Percentiles rank a stretch among this genome's conserved stretches.
These are phyloP conservation scores for Drosophila birchii DNA, from an alignment of 2,888 invertebrate species.

Conservation along the genomic window DNA sequence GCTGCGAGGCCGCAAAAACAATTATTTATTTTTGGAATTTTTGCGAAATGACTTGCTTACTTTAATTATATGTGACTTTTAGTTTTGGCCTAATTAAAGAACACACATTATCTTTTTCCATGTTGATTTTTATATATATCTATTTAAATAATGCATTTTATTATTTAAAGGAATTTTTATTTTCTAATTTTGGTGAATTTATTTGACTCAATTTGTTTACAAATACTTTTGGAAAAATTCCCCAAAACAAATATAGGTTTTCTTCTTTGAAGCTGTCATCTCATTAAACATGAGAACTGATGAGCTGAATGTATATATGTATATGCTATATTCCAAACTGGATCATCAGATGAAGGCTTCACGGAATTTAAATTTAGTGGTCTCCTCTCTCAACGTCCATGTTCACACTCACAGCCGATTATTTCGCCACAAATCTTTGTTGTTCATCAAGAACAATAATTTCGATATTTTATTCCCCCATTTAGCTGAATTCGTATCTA, in stretches of 20 bases:
- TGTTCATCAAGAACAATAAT: constrained; percentile 51
- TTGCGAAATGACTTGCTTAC: constrained; percentile 19
- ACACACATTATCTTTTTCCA: not conserved
- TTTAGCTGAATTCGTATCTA: constrained; percentile 36
- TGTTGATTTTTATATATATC: not conserved
- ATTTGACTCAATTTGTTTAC: not conserved
- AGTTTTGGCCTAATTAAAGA: not conserved
- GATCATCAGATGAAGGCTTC: constrained; percentile 31
- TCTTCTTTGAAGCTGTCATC: constrained; percentile 29
- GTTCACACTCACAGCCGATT: constrained; percentile 34
- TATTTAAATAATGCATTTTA: not conserved
- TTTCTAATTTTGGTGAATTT: not conserved
- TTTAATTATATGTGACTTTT: constrained; percentile 17
- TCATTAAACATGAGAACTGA: constrained; percentile 2
- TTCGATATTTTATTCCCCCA: constrained; percentile 45
- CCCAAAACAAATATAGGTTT: not conserved
- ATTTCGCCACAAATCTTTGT: constrained; percentile 51
- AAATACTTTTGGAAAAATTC: not conserved
- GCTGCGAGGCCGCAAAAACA: constrained; percentile 20
- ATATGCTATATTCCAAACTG: constrained; percentile 20
- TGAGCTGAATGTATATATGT: constrained; percentile 11
- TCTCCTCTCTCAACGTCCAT: not conserved
- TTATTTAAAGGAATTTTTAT: constrained; percentile 1
- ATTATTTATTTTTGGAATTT: constrained; percentile 26
- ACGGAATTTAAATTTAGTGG: constrained; percentile 26